Evolutionary conservation across 2,888 invertebrate genomes (phyloP).

Genomic region (Napeogenes inachia): DNA sequence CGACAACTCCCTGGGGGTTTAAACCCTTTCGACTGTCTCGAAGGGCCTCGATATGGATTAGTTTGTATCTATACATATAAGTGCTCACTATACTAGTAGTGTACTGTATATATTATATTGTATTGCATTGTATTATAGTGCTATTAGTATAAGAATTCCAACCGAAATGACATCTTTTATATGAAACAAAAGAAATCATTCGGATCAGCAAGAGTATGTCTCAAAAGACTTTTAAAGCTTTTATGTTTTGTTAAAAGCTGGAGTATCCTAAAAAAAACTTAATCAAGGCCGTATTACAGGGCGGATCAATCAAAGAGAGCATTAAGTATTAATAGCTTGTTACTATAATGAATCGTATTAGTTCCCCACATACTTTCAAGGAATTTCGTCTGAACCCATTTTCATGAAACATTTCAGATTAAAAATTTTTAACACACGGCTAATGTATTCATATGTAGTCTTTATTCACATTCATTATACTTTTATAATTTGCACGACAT

Average conservation of each 20-base stretch:
- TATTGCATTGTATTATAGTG: too few relatives aligned
- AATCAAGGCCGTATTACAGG: conserved; percentile 57
- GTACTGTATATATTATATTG: too few relatives aligned
- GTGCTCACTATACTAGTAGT: too few relatives aligned
- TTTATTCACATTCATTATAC: background rate
- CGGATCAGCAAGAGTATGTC: background rate
- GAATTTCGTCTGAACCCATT: conserved; percentile 51
- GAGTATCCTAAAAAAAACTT: conserved; percentile 40
- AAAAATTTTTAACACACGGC: conserved; percentile 39
- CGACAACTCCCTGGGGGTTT: too few relatives aligned
- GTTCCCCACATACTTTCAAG: conserved; percentile 56
- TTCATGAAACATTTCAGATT: conserved; percentile 52
- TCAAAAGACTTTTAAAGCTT: conserved; percentile 1
- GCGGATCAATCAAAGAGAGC: conserved; percentile 68
- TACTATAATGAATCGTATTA: conserved; percentile 78
- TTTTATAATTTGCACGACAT: background rate
- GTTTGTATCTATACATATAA: too few relatives aligned
- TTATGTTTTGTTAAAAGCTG: conserved; percentile 33
- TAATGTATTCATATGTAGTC: conserved; percentile 2
- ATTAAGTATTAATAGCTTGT: conserved; percentile 76
- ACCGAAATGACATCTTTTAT: too few relatives aligned
- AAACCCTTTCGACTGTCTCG: too few relatives aligned
- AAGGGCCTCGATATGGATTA: too few relatives aligned
- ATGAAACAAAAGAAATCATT: too few relatives aligned
- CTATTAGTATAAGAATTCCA: too few relatives aligned